These are phyloP conservation scores for Nephila pilipes DNA, from an alignment of 1,140 invertebrate species.

Conservation along the genomic window DNA sequence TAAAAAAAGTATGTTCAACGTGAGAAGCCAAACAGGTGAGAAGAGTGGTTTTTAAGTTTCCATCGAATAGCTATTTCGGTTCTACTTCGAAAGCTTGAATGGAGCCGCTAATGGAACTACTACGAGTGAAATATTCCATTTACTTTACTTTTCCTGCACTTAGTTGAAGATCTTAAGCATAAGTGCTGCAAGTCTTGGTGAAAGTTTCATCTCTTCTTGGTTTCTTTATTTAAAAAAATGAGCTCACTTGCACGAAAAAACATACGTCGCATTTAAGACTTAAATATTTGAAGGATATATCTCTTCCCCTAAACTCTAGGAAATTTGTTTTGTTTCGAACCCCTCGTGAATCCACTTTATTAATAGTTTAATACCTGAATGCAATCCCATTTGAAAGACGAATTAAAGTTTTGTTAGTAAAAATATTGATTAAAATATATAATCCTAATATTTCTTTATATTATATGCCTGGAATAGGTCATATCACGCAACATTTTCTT, in stretches of 20 bases:
- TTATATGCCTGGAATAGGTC: too few relatives aligned
- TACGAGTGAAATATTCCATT: slow-evolving; percentile 71
- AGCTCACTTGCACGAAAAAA: neutral
- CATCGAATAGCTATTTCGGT: slow-evolving; percentile 34
- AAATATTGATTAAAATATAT: too few relatives aligned
- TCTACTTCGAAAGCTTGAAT: slow-evolving; percentile 23
- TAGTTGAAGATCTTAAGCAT: slow-evolving; percentile 64
- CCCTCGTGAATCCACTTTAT: too few relatives aligned
- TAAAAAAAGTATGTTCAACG: slow-evolving; percentile 12
- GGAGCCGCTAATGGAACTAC: slow-evolving; percentile 64
- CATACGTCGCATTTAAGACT: neutral
- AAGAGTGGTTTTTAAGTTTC: slow-evolving; percentile 64
- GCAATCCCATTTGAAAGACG: too few relatives aligned
- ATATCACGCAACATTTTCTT: too few relatives aligned
- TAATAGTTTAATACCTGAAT: too few relatives aligned
- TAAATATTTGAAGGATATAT: neutral
- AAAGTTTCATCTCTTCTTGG: slow-evolving; percentile 6
- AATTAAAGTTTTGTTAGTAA: too few relatives aligned
- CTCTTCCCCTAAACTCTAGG: neutral
- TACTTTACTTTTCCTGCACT: slow-evolving; percentile 57
- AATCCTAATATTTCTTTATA: too few relatives aligned
- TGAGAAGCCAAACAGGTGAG: slow-evolving; percentile 68
- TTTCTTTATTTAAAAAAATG: neutral
- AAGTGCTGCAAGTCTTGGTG: slow-evolving; percentile 41
- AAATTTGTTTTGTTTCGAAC: too few relatives aligned